Conservation (phyloP, 2,797 vertebrate genomes). For the Cottoperca gobio region DNA sequence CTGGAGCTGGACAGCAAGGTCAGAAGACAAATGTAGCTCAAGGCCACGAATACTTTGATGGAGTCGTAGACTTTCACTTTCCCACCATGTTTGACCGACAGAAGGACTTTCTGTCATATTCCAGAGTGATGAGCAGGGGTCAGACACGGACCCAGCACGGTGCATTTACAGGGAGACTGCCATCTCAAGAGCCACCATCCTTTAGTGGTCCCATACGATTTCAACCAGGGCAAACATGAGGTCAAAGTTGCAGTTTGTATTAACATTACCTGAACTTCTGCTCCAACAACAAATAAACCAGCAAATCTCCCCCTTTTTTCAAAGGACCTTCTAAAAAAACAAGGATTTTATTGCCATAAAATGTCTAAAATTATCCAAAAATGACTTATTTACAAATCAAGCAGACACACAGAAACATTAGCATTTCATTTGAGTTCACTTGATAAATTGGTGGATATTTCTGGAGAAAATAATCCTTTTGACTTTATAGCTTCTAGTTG, state of each 20-base stretch:
- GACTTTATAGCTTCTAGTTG: no score
- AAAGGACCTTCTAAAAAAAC: no score
- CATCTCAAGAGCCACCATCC: not conserved
- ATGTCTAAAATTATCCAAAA: no score
- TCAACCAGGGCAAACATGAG: not conserved
- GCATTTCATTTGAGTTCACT: no score
- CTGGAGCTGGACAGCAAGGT: constrained; percentile 21
- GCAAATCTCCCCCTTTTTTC: no score
- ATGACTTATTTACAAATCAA: no score
- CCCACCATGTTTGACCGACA: constrained; percentile 1
- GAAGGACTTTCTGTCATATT: constrained; percentile 25
- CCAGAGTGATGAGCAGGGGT: no score
- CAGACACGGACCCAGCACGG: not conserved
- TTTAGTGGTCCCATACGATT: not conserved
- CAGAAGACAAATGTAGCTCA: constrained; percentile 15
- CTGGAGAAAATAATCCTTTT: not conserved
- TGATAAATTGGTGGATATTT: not conserved
- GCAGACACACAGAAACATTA: no score
- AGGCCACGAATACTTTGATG: constrained; percentile 5
- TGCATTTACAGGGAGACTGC: not conserved
- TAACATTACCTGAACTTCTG: not conserved
- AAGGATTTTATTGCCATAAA: no score
- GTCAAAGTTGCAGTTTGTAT: not conserved
- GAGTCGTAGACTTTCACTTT: constrained; percentile 13
- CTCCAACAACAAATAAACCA: not conserved